Conservation (phyloP, 2,113 vertebrate genomes). For the Rhynchopsitta pachyrhyncha region DNA sequence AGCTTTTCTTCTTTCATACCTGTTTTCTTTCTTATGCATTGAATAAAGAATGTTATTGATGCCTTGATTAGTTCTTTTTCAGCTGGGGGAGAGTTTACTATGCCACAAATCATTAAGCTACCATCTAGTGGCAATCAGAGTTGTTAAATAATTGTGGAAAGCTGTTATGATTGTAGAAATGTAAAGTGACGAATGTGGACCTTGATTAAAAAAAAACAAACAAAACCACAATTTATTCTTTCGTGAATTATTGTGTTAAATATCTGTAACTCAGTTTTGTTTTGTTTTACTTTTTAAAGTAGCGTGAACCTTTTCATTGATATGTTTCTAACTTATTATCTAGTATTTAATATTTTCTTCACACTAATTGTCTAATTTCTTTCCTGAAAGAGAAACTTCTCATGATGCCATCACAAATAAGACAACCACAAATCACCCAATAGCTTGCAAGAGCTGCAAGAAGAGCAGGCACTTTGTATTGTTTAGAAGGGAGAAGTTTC, state of each 20-base stretch:
- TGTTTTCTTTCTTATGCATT: not conserved
- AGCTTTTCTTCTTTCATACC: not conserved
- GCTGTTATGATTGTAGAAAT: not conserved
- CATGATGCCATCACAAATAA: not conserved
- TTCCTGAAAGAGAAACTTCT: not conserved
- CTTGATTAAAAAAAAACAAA: not conserved
- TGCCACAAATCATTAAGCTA: not conserved
- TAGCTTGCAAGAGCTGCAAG: not conserved
- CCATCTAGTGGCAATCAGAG: not conserved
- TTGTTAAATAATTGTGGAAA: not conserved
- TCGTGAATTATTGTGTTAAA: not conserved
- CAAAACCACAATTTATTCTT: not conserved
- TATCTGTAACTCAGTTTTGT: not conserved
- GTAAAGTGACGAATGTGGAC: not conserved
- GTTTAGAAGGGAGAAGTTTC: not conserved
- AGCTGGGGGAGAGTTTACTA: not conserved
- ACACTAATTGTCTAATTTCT: not conserved
- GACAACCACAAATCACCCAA: not conserved
- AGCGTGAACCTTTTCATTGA: not conserved
- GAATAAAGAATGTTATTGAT: not conserved
- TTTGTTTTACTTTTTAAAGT: not conserved
- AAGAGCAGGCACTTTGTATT: not conserved
- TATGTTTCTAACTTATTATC: not conserved
- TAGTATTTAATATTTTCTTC: not conserved
- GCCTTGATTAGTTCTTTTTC: not conserved